Conservation (phyloP, 2,888 invertebrate genomes). For the Lathronympha strigana region DNA sequence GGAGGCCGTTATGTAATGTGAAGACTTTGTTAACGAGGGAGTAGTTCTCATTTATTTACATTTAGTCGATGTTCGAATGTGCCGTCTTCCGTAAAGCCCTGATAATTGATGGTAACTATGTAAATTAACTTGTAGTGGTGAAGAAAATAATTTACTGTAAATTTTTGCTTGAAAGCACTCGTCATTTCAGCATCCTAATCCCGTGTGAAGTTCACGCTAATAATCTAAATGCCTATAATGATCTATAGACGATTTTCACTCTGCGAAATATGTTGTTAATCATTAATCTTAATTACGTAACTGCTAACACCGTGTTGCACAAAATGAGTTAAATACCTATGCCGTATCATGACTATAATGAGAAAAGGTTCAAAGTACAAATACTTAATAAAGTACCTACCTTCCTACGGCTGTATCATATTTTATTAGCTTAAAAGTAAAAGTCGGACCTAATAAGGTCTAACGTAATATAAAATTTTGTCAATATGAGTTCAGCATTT, state of each 20-base stretch:
- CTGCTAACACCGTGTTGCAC: not conserved
- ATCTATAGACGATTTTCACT: not conserved
- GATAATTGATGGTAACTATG: too few relatives aligned
- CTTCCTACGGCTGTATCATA: not conserved
- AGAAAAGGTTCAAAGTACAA: not conserved
- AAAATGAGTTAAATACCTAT: not conserved
- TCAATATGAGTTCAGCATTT: not conserved
- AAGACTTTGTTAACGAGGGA: too few relatives aligned
- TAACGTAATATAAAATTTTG: not conserved
- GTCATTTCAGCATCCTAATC: too few relatives aligned
- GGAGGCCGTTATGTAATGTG: too few relatives aligned
- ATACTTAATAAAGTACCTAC: not conserved
- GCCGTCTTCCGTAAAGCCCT: too few relatives aligned
- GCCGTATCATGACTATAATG: too few relatives aligned
- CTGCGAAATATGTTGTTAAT: not conserved
- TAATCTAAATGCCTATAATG: not conserved
- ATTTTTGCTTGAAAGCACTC: too few relatives aligned
- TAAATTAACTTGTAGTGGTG: too few relatives aligned
- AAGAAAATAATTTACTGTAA: too few relatives aligned
- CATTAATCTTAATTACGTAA: slow-evolving; percentile 2
- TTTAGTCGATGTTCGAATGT: too few relatives aligned
- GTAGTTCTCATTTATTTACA: too few relatives aligned
- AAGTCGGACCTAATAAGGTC: not conserved
- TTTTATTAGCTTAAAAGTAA: not conserved
- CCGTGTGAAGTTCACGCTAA: not conserved